These are phyloP conservation scores for Danaus plexippus DNA, from an alignment of 1,140 invertebrate species.

Conservation along the genomic window DNA sequence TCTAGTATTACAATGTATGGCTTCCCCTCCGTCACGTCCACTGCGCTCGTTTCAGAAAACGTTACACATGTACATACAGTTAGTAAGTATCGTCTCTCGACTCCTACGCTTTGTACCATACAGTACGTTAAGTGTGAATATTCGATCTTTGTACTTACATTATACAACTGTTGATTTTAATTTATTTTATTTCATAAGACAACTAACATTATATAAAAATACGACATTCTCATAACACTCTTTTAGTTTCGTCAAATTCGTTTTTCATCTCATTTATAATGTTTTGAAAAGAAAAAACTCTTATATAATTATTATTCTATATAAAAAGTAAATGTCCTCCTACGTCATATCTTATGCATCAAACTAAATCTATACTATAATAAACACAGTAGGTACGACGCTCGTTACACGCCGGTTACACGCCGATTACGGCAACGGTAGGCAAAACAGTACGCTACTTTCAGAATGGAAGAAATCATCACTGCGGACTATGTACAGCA, in stretches of 20 bases:
- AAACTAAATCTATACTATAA: constrained; percentile 39
- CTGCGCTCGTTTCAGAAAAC: not conserved
- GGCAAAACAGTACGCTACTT: too few relatives aligned
- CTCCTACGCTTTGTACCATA: constrained; percentile 7
- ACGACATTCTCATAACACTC: constrained; percentile 40
- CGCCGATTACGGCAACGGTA: too few relatives aligned
- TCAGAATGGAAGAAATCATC: too few relatives aligned
- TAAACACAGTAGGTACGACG: constrained; percentile 41
- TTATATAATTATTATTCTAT: constrained; percentile 29
- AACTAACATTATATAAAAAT: constrained; percentile 59
- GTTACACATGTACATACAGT: too few relatives aligned
- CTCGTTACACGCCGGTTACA: not conserved
- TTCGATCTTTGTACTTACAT: constrained; percentile 60
- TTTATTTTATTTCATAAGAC: constrained; percentile 55
- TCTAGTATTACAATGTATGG: constrained; percentile 68
- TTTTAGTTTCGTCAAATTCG: constrained; percentile 52
- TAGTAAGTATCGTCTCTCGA: too few relatives aligned
- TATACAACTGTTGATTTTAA: constrained; percentile 48
- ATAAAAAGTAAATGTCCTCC: constrained; percentile 31
- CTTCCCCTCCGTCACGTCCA: constrained; percentile 33
- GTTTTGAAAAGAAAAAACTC: constrained; percentile 20
- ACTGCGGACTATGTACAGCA: not conserved
- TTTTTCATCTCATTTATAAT: constrained; percentile 35
- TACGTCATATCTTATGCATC: constrained; percentile 35
- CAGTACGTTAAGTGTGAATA: constrained; percentile 12